Evolutionary conservation across 2,113 vertebrate species (phyloP), one percentile per base, ranked within the genome.

Genomic region (Alosa alosa): DNA sequence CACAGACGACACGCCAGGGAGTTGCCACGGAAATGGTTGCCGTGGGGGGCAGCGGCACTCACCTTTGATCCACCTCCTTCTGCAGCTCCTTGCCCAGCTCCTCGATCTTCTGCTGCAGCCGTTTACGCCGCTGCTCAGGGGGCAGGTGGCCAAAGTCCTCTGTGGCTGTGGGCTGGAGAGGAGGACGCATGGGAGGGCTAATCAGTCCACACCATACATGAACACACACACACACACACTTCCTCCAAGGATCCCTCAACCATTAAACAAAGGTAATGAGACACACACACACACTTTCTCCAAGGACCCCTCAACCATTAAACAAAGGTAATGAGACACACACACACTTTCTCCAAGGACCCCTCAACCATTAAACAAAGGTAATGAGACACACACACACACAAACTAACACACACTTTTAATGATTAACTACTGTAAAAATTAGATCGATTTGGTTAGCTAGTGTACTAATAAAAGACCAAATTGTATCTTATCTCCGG

Each of bases 81-180:
- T 99, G 98, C 85, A 99, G 92, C 88, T 99, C 98, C 94, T 96
- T 96, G 93, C 95, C 95, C 83, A 99, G 97, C 91, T 99, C 97
- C 87, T 99, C 98, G 0, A 98, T 96, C 91, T 96, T 97, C 91
- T 98, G 98, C 83, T 99, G 98, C 87, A 99, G 94, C 89, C 97
- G 96, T 94, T 99, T 99, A 87, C 98, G 95, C 87, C 98, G 97
- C 89, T 99, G 98, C 91, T 99, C 98, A 17, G 98, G 98, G 22
- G 98, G 98, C 84, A 99, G 96, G 88, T 99, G 98, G 88, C 95
- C 96, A 84, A 99, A 99, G 94, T 99, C 98, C 93, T 99, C 98
- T 0, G 94, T 92, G 87, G 93, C 94, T 0, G 93, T 91, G 0
- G 95, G 92, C 95, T 95, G 90, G 10, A 84, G 81, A 84, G 88